Percentiles rank a stretch among this genome's conserved stretches.
These are phyloP conservation scores for Pseudococcus jackbeardsleyi DNA, from an alignment of 2,888 invertebrate species.

Conservation along the genomic window DNA sequence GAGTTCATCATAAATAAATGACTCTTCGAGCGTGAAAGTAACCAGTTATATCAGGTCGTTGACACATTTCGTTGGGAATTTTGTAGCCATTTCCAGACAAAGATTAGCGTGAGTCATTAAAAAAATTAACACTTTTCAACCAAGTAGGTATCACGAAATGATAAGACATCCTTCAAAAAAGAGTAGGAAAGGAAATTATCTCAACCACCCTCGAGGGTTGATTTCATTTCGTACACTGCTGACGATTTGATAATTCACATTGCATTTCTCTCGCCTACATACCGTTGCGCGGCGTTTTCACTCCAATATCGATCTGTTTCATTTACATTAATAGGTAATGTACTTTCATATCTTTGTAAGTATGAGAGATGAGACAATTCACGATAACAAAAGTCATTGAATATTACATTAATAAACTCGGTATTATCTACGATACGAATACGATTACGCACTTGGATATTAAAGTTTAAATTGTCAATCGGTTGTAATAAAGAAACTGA, in stretches of 20 bases:
- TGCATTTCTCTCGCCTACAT: not conserved
- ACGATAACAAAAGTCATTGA: not conserved
- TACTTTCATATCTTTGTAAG: no score
- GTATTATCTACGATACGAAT: not conserved
- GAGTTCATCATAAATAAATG: not conserved
- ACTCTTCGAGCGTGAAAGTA: constrained; percentile 28
- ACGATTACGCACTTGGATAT: constrained; percentile 12
- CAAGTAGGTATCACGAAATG: not conserved
- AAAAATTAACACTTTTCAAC: not conserved
- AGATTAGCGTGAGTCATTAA: not conserved
- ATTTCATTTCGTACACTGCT: not conserved
- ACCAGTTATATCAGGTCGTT: constrained; percentile 17
- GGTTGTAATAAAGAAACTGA: constrained; percentile 2
- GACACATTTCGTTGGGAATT: not conserved
- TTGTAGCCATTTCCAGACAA: not conserved
- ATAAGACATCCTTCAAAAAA: not conserved
- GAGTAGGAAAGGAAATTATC: not conserved
- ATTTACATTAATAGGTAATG: not conserved
- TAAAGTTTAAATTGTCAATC: not conserved
- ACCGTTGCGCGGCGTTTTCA: not conserved
- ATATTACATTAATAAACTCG: not conserved
- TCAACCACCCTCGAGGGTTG: not conserved
- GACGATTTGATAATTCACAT: not conserved
- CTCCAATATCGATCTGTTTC: not conserved
- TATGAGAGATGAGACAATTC: not conserved